A percentile compares a stretch with the other conserved stretches of the same genome.
Evolutionary conservation across 1,140 invertebrate species (phyloP).

Genomic region (Limonius californicus): DNA sequence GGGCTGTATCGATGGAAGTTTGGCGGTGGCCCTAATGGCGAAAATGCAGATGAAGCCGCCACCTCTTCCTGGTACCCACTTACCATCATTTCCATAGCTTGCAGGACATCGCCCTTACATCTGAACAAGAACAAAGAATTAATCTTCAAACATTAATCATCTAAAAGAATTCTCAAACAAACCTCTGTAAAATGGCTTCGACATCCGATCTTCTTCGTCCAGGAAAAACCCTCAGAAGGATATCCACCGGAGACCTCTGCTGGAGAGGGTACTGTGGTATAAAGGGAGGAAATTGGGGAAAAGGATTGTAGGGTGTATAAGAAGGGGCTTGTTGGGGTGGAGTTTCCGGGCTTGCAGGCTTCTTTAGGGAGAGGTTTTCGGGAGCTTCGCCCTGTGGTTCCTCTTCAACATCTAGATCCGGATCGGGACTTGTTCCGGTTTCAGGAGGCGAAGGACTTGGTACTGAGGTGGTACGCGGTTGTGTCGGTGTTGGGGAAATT

Average conservation of each 20-base stretch:
- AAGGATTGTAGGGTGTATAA: constrained; percentile 49
- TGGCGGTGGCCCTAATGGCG: constrained; percentile 61
- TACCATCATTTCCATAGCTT: constrained; percentile 85
- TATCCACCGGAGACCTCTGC: constrained; percentile 68
- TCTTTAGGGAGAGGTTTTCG: constrained; percentile 59
- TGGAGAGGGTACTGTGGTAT: constrained; percentile 50
- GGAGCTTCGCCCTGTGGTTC: constrained; percentile 54
- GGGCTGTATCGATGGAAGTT: constrained; percentile 55
- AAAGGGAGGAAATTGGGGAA: constrained; percentile 46
- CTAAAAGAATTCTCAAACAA: constrained; percentile 33
- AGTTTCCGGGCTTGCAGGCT: constrained; percentile 40
- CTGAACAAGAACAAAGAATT: constrained; percentile 26
- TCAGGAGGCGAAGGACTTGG: constrained; percentile 48
- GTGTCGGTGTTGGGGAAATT: constrained; percentile 26
- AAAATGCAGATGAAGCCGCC: constrained; percentile 64
- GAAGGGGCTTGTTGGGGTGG: constrained; percentile 42
- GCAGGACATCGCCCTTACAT: constrained; percentile 76
- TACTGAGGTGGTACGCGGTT: constrained; percentile 38
- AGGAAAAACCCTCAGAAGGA: constrained; percentile 78
- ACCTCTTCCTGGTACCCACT: constrained; percentile 55
- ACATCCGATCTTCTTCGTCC: constrained; percentile 77
- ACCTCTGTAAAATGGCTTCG: constrained; percentile 73
- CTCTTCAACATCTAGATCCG: constrained; percentile 52
- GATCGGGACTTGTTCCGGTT: constrained; percentile 49
- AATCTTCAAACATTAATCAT: no score